A percentile compares a stretch with the other conserved stretches of the same genome.
Evolutionary conservation across 1,140 invertebrate genomes (phyloP).

Genomic region (Procambarus clarkii): DNA sequence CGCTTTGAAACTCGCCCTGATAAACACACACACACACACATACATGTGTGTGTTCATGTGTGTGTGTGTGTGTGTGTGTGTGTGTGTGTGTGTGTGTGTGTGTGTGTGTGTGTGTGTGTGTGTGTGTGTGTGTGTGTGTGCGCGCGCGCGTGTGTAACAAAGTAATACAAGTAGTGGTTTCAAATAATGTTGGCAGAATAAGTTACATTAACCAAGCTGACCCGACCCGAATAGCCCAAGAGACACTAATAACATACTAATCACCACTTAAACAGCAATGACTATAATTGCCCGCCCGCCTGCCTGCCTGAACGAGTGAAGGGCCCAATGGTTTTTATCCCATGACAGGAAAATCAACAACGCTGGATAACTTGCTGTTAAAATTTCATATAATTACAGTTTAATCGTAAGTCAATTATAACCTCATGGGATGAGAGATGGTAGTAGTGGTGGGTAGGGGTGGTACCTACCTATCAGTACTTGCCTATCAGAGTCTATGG

Average conservation of each 20-base stretch:
- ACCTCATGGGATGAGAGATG: background rate
- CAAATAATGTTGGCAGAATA: no score
- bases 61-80: no score
- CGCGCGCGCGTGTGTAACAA: no score
- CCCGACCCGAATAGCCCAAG: background rate
- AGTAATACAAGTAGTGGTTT: background rate
- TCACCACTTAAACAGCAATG: constrained; percentile 3
- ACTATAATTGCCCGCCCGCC: background rate
- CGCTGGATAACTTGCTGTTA: background rate
- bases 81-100: no score
- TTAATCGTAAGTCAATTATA: background rate
- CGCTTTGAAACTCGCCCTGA: no score
- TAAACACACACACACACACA: no score
- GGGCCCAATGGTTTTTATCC: constrained; percentile 4
- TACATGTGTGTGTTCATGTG: no score
- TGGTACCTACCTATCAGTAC: no score
- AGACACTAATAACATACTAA: constrained; percentile 11
- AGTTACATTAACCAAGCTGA: background rate
- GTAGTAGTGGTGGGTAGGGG: no score
- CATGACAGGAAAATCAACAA: background rate
- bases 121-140: background rate
- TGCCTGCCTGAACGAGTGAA: background rate
- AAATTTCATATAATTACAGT: background rate
- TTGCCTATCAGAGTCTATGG: background rate
- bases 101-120: no score